A percentile compares a stretch with the other conserved stretches of the same genome.
Conservation (phyloP, 2,888 invertebrate genomes). For the Tricholauxania praeusta region DNA sequence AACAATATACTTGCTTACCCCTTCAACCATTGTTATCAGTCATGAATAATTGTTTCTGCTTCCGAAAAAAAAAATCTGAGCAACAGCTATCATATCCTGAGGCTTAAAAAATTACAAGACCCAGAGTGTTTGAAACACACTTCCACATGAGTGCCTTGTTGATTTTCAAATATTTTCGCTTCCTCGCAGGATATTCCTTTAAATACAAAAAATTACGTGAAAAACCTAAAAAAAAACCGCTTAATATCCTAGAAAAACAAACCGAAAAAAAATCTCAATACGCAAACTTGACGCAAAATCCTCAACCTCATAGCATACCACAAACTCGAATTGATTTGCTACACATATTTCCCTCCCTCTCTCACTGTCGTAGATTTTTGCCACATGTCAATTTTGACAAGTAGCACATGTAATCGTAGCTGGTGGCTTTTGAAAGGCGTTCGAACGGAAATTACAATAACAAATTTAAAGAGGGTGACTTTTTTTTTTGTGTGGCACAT, state of each 20-base stretch:
- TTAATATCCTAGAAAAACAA: constrained; percentile 28
- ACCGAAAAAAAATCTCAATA: background rate
- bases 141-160: too few species aligned
- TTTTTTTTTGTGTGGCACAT: background rate
- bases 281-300: background rate
- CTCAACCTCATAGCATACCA: too few species aligned
- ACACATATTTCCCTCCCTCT: background rate
- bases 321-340: background rate
- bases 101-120: too few species aligned
- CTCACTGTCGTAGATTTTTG: background rate
- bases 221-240: background rate
- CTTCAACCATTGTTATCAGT: too few species aligned
- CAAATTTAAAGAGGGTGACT: background rate
- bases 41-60: too few species aligned
- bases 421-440: constrained; percentile 15
- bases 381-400: constrained; percentile 37
- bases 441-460: constrained; percentile 14
- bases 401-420: constrained; percentile 33
- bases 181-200: too few species aligned
- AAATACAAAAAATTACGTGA: too few species aligned
- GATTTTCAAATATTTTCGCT: too few species aligned
- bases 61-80: too few species aligned
- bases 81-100: too few species aligned
- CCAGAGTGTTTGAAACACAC: too few species aligned
- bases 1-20: too few species aligned